Base-by-base conservation (phyloP, 2,888 invertebrate species). In the Muscina levida region DNA sequence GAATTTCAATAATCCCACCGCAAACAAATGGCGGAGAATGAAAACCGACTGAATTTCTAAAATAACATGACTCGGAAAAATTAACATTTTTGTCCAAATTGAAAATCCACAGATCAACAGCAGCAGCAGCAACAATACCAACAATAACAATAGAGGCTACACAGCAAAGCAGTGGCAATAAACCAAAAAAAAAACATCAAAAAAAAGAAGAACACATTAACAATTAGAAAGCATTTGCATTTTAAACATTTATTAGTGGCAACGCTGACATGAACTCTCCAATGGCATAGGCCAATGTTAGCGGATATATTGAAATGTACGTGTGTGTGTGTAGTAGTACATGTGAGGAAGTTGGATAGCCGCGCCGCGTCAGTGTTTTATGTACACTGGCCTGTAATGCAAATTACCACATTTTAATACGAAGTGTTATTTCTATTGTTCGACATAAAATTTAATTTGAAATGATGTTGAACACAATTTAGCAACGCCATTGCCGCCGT, bases 361-460 rank as follows among this genome's bases (percentile, higher is more conserved):
- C n/a, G n/a, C n/a, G n/a, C n/a, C n/a, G n/a, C n/a, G n/a, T n/a
- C n/a, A n/a, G n/a, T 56, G 53, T 62, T n/a, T n/a, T n/a, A 53
- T 37, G 13, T 62, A 46, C 59, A 48, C 53, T 66, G 59, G 53
- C 19, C 56, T 68, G 3, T 73, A 71, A 80, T 71, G 73, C 46
- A 56, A 77, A 77, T 71, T 70, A 71, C 77, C 80, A 74, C 73
- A 71, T 80, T 76, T 77, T 71, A 80, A 77, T 72, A 72, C 71
- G 67, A 37, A 71, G 59, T 77, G 48, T 74, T 68, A 77, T 74
- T 59, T 74, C 68, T 72, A 77, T 72, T 75, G 74, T 74, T 77
- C 48, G 31, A 76, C 72, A 76, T 76, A 26, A 77, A 77, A 81
- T 77, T 81, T 68, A 72, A 77, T 74, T 81, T 72, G 24, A 62